Percentiles rank a stretch among this genome's conserved stretches.
Evolutionary conservation across 2,113 vertebrate genomes (phyloP).

Genomic region (Thymallus thymallus): DNA sequence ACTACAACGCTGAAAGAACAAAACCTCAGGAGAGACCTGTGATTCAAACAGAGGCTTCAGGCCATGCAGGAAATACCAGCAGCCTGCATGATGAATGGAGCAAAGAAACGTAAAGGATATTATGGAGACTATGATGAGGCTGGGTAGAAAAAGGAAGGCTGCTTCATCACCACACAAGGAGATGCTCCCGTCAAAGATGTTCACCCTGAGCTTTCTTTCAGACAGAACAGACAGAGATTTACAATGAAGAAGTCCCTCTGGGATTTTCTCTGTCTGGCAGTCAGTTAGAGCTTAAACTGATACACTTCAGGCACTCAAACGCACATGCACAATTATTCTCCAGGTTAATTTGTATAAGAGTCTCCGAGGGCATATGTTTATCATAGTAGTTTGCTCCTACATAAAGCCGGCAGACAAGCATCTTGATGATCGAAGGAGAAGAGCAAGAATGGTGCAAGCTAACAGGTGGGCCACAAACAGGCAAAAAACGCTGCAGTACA

Average conservation of each 20-base stretch:
- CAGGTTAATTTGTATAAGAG: neutral
- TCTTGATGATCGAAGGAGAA: too few species aligned
- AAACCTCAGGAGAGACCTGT: neutral
- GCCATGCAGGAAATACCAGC: neutral
- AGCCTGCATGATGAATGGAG: neutral
- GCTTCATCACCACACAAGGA: constrained; percentile 1
- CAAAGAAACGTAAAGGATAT: constrained; percentile 1
- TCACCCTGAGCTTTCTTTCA: constrained; percentile 10
- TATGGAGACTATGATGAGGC: neutral
- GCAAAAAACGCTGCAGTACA: too few species aligned
- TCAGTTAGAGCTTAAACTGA: constrained; percentile 33
- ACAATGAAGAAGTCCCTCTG: constrained; percentile 15
- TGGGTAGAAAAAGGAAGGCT: neutral
- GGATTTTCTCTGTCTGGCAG: constrained; percentile 24
- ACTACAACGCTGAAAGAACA: neutral
- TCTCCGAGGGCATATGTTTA: neutral
- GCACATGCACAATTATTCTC: too few species aligned
- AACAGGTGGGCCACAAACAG: too few species aligned
- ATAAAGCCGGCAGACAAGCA: too few species aligned
- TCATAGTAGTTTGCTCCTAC: too few species aligned
- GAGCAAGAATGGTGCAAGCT: too few species aligned
- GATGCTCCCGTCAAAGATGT: neutral
- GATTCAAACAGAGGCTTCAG: neutral
- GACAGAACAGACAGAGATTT: neutral
- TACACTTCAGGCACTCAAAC: neutral